Evolutionary conservation across 2,797 vertebrate genomes (phyloP).

Genomic region (Enteromius radiatus): DNA sequence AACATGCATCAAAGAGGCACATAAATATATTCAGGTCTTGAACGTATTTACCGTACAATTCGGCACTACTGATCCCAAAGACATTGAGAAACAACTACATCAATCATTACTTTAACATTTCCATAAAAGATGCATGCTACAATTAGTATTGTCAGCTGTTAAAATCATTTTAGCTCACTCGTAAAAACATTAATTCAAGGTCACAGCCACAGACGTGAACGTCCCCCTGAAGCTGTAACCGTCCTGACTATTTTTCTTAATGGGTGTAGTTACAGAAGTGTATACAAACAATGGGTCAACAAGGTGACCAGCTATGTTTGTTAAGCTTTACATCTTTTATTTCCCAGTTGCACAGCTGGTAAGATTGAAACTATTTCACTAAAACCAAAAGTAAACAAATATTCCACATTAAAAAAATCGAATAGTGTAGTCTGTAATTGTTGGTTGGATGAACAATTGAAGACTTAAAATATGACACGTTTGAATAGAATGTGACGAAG

Average conservation of each 20-base stretch:
- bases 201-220: not conserved
- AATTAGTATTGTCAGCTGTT: constrained; percentile 12
- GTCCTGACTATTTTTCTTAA: not conserved
- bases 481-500: not conserved
- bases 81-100: constrained; percentile 64
- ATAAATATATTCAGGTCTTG: no score
- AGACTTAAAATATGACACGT: constrained; percentile 3
- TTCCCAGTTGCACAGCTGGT: not conserved
- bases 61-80: not conserved
- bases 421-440: not conserved
- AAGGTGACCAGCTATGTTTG: constrained; percentile 18
- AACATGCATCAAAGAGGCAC: not conserved
- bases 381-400: not conserved
- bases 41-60: not conserved
- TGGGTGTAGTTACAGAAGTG: constrained; percentile 8
- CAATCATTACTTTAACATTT: constrained; percentile 71
- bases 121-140: constrained; percentile 8
- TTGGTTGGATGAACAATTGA: constrained; percentile 1
- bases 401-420: not conserved
- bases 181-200: constrained; percentile 40
- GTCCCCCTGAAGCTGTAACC: not conserved
- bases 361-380: not conserved
- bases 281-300: not conserved
- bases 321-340: constrained; percentile 11
- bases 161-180: constrained; percentile 26